These are phyloP conservation scores for Tragelaphus imberbis DNA, from an alignment of 2,113 vertebrate genomes.

Conservation along the genomic window DNA sequence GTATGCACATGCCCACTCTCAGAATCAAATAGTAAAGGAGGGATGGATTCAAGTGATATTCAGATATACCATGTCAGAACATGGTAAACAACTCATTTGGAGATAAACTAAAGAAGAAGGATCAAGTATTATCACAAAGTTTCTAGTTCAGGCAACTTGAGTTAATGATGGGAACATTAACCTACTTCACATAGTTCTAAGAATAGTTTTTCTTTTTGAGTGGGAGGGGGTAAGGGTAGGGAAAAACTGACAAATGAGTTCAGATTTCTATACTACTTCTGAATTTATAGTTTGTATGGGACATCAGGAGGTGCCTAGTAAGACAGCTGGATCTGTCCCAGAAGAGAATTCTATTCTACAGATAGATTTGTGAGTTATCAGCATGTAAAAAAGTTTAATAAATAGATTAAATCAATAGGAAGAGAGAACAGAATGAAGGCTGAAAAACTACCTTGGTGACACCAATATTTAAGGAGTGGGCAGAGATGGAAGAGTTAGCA, in stretches of 20 bases:
- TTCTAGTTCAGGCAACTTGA: neutral
- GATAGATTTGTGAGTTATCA: constrained; percentile 19
- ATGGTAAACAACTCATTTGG: neutral
- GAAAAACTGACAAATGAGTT: neutral
- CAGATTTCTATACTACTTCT: neutral
- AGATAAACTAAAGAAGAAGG: neutral
- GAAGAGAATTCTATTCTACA: constrained; percentile 26
- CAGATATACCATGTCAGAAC: neutral
- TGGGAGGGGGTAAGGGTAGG: neutral
- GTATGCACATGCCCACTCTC: neutral
- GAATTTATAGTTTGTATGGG: neutral
- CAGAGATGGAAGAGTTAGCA: neutral
- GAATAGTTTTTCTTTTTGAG: neutral
- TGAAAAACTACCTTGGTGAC: constrained; percentile 14
- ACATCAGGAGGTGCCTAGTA: neutral
- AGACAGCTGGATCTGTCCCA: neutral
- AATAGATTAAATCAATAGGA: constrained; percentile 29
- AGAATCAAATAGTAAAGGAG: neutral
- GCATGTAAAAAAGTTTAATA: neutral
- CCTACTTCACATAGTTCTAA: neutral
- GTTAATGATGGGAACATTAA: neutral
- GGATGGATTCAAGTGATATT: neutral
- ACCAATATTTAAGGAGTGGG: neutral
- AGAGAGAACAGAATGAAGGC: neutral
- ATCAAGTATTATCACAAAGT: neutral